Percentiles rank a stretch among this genome's conserved stretches.
Evolutionary conservation across 2,113 vertebrate species (phyloP).

Genomic region (Salvator merianae): DNA sequence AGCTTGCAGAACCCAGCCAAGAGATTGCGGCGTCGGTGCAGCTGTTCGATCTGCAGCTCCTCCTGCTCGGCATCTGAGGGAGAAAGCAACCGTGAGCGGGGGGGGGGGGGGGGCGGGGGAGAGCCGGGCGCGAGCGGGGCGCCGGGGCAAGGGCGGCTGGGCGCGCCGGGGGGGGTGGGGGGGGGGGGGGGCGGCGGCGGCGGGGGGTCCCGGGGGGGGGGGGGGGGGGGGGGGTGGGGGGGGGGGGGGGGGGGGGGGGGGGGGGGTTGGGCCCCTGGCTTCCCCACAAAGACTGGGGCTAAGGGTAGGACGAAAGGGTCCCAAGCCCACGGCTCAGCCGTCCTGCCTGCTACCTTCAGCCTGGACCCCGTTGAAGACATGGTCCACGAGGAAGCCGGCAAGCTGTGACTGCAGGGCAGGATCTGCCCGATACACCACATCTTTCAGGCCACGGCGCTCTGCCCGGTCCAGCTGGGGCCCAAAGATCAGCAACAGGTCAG

Average conservation of each 20-base stretch:
- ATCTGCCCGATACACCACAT: conserved; percentile 71
- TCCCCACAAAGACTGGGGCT: no score
- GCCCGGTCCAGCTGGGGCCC: conserved; percentile 60
- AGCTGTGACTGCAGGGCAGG: conserved; percentile 80
- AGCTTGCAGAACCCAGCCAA: conserved; percentile 89
- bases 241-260: no score
- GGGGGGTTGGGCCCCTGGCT: no score
- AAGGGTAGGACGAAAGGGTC: no score
- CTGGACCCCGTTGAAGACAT: conserved; percentile 79
- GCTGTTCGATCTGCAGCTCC: conserved; percentile 67
- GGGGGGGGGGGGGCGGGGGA: not conserved
- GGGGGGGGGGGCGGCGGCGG: no score
- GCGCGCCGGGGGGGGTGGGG: no score
- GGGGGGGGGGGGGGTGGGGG: no score
- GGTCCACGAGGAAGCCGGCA: conserved; percentile 86
- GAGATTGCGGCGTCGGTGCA: conserved; percentile 83
- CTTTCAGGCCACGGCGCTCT: conserved; percentile 57
- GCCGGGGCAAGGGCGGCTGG: no score
- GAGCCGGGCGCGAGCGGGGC: no score
- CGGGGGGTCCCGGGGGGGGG: no score
- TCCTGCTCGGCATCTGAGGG: conserved; percentile 44
- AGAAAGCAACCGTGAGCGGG: not conserved
- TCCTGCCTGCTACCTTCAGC: conserved; percentile 49
- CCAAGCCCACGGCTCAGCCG: not conserved
- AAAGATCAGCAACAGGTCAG: conserved; percentile 86